A percentile compares a stretch with the other conserved stretches of the same genome.
Conservation (phyloP, 2,113 vertebrate species). For the Rhea pennata region DNA sequence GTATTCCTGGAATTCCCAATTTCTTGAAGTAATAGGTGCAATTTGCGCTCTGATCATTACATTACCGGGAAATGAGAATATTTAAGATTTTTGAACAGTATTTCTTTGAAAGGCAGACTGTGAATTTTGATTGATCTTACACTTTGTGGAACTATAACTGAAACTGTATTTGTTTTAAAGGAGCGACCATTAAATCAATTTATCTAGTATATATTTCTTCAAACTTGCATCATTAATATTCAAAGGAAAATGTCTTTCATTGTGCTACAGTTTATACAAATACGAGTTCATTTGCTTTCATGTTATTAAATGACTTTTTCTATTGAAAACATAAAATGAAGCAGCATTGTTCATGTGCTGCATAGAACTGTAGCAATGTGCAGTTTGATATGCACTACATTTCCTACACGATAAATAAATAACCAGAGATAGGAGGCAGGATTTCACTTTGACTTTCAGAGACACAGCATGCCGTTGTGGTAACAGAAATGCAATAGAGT, state of each 20-base stretch:
- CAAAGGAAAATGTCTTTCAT: constrained; percentile 27
- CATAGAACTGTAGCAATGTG: background rate
- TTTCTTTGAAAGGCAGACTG: constrained; percentile 21
- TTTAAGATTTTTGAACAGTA: background rate
- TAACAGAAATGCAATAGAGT: background rate
- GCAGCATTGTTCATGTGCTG: background rate
- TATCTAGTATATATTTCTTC: constrained; percentile 51
- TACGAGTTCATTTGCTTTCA: constrained; percentile 31
- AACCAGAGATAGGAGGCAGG: background rate
- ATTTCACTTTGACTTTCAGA: constrained; percentile 46
- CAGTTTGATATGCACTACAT: background rate
- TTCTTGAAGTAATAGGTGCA: constrained; percentile 7
- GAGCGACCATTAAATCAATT: constrained; percentile 57
- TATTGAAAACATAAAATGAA: constrained; percentile 35
- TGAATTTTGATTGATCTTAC: constrained; percentile 58
- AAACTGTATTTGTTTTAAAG: constrained; percentile 52
- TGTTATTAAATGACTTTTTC: constrained; percentile 47
- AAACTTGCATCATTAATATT: constrained; percentile 58
- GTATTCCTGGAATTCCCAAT: background rate
- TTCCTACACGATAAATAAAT: constrained; percentile 44
- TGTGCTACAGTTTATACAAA: constrained; percentile 52
- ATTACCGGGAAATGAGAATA: background rate
- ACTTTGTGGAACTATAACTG: constrained; percentile 23
- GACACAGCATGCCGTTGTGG: background rate
- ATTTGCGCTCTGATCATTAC: background rate